A percentile compares a stretch with the other conserved stretches of the same genome.
Conservation (phyloP, 2,888 invertebrate genomes). For the Phoenoteleia sp. region DNA sequence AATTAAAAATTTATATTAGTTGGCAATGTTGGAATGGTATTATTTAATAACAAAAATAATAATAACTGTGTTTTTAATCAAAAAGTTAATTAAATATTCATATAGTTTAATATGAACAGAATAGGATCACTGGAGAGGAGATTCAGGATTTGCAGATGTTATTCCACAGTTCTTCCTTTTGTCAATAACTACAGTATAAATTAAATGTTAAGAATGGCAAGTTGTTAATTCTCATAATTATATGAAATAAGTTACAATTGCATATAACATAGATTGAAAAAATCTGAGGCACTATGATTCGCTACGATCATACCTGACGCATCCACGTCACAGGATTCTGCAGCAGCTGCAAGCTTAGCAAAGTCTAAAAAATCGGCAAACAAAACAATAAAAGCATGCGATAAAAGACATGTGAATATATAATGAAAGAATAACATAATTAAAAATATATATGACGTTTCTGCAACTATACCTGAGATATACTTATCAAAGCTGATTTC, state of each 20-base stretch:
- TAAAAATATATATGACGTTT: slow-evolving; percentile 22
- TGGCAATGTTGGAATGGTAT: no score
- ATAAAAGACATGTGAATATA: slow-evolving; percentile 72
- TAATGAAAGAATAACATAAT: slow-evolving; percentile 25
- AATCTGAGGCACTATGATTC: slow-evolving; percentile 21
- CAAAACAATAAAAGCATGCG: slow-evolving; percentile 84
- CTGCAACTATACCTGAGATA: slow-evolving; percentile 26
- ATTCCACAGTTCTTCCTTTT: no score
- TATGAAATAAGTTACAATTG: background rate
- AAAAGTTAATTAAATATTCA: no score
- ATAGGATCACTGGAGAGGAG: no score
- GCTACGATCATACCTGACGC: slow-evolving; percentile 81
- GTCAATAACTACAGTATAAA: no score
- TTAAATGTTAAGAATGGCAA: no score
- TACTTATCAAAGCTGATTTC: slow-evolving; percentile 6
- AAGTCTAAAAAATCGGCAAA: slow-evolving; percentile 85
- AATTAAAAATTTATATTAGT: no score
- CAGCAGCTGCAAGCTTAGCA: slow-evolving; percentile 85
- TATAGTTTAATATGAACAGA: no score
- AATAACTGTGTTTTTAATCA: no score
- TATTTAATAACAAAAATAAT: no score
- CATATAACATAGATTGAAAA: background rate
- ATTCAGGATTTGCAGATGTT: no score
- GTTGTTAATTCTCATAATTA: slow-evolving; percentile 11
- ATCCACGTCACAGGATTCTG: slow-evolving; percentile 82